phyloP scores from a whole-genome alignment of 2,888 invertebrate genomes.

The Agrochola lychnidis region DNA sequence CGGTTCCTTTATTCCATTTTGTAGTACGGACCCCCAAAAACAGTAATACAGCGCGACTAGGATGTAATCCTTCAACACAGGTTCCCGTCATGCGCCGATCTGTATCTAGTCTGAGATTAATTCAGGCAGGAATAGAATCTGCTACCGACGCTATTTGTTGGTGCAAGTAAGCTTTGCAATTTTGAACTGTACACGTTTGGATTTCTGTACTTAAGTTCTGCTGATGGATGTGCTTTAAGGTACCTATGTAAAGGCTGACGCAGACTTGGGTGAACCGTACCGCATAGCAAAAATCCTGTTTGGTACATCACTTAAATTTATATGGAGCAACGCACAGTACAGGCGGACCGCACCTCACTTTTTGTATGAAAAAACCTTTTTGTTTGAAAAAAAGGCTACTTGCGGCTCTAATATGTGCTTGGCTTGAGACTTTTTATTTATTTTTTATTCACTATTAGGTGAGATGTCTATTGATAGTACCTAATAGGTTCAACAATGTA shows the following conservation, averaged over 20 bases:
- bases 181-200: slow-evolving; percentile 39
- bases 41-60: slow-evolving; percentile 36
- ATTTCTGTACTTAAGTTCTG: background rate
- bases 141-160: slow-evolving; percentile 31
- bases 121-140: slow-evolving; percentile 36
- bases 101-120: slow-evolving; percentile 55
- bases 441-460: too few relatives aligned
- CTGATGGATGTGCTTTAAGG: background rate
- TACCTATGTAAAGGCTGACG: background rate
- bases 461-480: too few relatives aligned
- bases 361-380: too few relatives aligned
- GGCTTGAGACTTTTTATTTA: background rate
- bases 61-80: slow-evolving; percentile 58
- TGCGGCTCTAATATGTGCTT: too few relatives aligned
- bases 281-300: background rate
- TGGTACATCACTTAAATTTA: background rate
- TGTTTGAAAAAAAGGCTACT: too few relatives aligned
- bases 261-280: background rate
- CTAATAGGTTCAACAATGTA: too few relatives aligned
- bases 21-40: slow-evolving; percentile 8
- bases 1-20: background rate
- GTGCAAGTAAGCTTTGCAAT: slow-evolving; percentile 44
- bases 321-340: background rate
- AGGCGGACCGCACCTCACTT: background rate
- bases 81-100: slow-evolving; percentile 56